phyloP scores from a whole-genome alignment of 2,888 invertebrate genomes.

The Clivina fossor region DNA sequence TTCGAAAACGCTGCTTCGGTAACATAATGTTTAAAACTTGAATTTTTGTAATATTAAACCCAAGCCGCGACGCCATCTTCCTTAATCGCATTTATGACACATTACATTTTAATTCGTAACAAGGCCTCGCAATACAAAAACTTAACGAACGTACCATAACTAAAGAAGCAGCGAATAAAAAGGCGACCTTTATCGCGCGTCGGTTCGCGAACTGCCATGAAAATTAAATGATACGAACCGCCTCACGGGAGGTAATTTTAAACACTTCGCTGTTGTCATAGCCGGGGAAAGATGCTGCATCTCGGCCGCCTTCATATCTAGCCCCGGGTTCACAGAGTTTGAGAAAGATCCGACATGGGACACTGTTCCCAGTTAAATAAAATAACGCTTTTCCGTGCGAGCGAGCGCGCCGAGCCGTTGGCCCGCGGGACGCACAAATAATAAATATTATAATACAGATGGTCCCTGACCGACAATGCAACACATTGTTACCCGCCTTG shows the following conservation, averaged over 20 bases:
- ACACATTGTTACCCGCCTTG: slow-evolving; percentile 54
- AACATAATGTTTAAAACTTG: too few species aligned
- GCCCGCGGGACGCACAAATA: slow-evolving; percentile 54
- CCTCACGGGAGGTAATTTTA: slow-evolving; percentile 53
- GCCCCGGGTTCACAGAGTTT: slow-evolving; percentile 50
- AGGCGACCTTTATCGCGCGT: slow-evolving; percentile 38
- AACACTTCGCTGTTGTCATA: slow-evolving; percentile 54
- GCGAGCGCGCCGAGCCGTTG: slow-evolving; percentile 49
- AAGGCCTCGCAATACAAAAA: slow-evolving; percentile 19
- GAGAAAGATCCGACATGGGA: slow-evolving; percentile 53
- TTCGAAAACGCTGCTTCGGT: too few species aligned
- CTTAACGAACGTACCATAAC: slow-evolving; percentile 37
- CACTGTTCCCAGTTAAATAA: slow-evolving; percentile 51
- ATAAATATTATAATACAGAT: slow-evolving; percentile 56
- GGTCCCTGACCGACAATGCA: slow-evolving; percentile 50
- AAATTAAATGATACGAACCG: slow-evolving; percentile 54
- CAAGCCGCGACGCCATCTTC: too few species aligned
- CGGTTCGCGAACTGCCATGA: slow-evolving; percentile 47
- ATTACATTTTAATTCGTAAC: slow-evolving; percentile 50
- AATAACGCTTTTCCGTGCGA: slow-evolving; percentile 53
- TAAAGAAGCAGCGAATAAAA: slow-evolving; percentile 44
- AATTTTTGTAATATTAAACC: too few species aligned
- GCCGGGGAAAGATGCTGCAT: slow-evolving; percentile 53
- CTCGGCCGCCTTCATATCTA: too few species aligned
- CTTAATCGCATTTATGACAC: too few species aligned